Evolutionary conservation across 1,140 invertebrate genomes (phyloP).

Genomic region (Gonioctena quinquepunctata): DNA sequence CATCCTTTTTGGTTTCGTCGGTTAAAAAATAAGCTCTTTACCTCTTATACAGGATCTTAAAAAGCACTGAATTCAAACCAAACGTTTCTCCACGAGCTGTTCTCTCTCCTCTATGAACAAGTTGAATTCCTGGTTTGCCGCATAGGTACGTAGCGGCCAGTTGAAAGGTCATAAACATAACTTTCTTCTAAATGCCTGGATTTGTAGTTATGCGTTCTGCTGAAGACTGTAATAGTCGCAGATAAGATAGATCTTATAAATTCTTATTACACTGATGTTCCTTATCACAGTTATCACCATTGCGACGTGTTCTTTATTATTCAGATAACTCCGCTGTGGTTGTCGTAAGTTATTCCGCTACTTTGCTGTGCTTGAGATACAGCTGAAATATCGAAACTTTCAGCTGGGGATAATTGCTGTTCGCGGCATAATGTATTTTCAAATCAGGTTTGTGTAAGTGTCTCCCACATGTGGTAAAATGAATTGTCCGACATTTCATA

Average conservation of each 20-base stretch:
- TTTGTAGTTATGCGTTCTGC: constrained; percentile 1
- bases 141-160: not conserved
- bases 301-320: constrained; percentile 18
- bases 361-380: not conserved
- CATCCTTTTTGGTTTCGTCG: too few relatives aligned
- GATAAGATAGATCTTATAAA: constrained; percentile 20
- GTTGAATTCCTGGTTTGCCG: not conserved
- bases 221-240: constrained; percentile 9
- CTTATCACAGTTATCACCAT: not conserved
- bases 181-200: not conserved
- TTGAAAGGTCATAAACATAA: constrained; percentile 5
- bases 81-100: not conserved
- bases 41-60: not conserved
- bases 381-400: not conserved
- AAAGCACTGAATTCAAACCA: not conserved
- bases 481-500: not conserved
- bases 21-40: not conserved
- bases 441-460: not conserved
- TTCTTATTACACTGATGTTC: constrained; percentile 11
- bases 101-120: not conserved
- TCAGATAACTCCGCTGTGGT: not conserved
- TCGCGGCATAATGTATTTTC: not conserved
- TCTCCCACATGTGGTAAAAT: not conserved
- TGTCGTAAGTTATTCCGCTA: not conserved
- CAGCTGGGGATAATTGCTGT: not conserved